phyloP scores from a whole-genome alignment of 2,888 invertebrate genomes.

The Campoplex nolae region DNA sequence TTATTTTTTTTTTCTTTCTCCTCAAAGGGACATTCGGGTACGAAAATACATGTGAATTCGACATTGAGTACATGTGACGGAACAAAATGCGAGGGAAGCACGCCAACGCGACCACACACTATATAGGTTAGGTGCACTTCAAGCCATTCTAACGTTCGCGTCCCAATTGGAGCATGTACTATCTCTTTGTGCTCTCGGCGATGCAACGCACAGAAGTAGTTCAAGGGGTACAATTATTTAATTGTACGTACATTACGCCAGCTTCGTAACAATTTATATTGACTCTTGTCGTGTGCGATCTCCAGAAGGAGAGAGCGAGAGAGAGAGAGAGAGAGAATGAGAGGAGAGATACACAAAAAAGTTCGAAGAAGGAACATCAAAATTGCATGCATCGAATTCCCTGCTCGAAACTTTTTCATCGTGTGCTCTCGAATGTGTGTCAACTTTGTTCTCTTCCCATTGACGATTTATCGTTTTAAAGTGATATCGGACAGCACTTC shows the following conservation, averaged over 20 bases:
- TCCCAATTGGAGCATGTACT: conserved; percentile 71
- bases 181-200: conserved; percentile 70
- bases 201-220: conserved; percentile 73
- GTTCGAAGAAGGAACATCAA: conserved; percentile 16
- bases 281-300: conserved; percentile 47
- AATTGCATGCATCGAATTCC: conserved; percentile 18
- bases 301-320: conserved; percentile 24
- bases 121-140: conserved; percentile 70
- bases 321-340: not conserved
- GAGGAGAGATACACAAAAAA: not conserved
- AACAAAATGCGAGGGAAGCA: conserved; percentile 40
- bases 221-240: conserved; percentile 77
- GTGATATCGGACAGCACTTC: not conserved
- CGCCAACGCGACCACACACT: conserved; percentile 45
- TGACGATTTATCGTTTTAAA: not conserved
- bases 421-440: not conserved
- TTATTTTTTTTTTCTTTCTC: not conserved
- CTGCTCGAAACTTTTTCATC: conserved; percentile 10
- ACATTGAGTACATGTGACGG: conserved; percentile 7
- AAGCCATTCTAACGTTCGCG: conserved; percentile 69
- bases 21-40: not conserved
- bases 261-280: conserved; percentile 72
- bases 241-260: conserved; percentile 72
- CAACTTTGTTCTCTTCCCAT: not conserved
- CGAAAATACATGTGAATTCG: conserved; percentile 20